A percentile compares a stretch with the other conserved stretches of the same genome.
phyloP scores from a whole-genome alignment of 2,888 invertebrate species.

The Ochlodes sylvanus region DNA sequence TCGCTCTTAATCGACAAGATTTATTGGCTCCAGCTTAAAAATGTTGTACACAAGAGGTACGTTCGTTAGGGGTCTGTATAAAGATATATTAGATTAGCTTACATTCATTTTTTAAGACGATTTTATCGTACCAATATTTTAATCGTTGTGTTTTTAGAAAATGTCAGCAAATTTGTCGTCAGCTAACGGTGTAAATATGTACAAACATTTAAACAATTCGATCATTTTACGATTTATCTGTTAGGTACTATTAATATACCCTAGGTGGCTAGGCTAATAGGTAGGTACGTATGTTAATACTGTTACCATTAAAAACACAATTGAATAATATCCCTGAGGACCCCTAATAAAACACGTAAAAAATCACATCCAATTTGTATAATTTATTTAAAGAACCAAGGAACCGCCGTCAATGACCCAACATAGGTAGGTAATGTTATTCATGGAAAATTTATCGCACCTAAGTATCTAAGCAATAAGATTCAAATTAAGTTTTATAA shows the following conservation, averaged over 20 bases:
- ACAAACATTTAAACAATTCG: too few species aligned
- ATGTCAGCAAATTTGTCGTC: too few species aligned
- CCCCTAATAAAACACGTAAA: constrained; percentile 53
- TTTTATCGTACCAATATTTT: too few species aligned
- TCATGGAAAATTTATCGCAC: background rate
- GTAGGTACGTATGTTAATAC: too few species aligned
- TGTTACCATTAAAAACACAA: background rate
- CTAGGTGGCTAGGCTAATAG: too few species aligned
- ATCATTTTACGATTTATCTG: too few species aligned
- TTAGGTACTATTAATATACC: too few species aligned
- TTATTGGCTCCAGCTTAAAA: constrained; percentile 47
- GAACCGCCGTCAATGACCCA: constrained; percentile 31
- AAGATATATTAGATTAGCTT: too few species aligned
- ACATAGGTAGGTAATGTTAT: background rate
- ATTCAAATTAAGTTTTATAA: background rate
- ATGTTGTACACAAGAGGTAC: constrained; percentile 19
- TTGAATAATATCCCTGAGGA: constrained; percentile 8
- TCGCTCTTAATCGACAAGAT: constrained; percentile 50
- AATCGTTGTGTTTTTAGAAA: too few species aligned
- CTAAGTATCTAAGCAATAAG: constrained; percentile 2
- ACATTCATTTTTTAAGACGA: too few species aligned
- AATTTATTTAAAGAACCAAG: constrained; percentile 50
- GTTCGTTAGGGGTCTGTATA: background rate
- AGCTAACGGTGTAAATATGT: too few species aligned
- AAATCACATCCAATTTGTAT: constrained; percentile 56